These are phyloP conservation scores for Pteropus alecto DNA, from an alignment of 2,113 vertebrate species.

Conservation along the genomic window DNA sequence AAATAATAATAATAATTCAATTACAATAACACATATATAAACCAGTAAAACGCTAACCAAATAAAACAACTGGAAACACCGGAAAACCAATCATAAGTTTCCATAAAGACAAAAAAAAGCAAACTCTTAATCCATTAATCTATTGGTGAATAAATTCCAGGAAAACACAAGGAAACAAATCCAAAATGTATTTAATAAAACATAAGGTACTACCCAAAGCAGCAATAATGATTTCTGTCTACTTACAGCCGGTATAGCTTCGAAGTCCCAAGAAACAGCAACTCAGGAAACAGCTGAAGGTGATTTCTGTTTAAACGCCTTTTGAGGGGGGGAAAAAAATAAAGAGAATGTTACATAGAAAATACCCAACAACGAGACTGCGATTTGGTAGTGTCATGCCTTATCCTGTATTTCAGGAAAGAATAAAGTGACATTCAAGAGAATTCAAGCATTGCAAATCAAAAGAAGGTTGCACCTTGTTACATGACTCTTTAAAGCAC, in stretches of 20 bases:
- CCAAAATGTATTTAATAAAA: constrained; percentile 48
- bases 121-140: constrained; percentile 33
- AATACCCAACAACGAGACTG: constrained; percentile 46
- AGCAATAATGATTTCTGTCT: not conserved
- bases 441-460: constrained; percentile 49
- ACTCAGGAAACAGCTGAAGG: constrained; percentile 96
- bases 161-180: constrained; percentile 26
- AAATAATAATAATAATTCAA: not conserved
- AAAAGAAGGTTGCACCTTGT: constrained; percentile 45
- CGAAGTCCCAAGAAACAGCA: constrained; percentile 95
- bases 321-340: constrained; percentile 78
- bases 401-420: constrained; percentile 42
- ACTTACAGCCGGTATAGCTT: constrained; percentile 99
- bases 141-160: not conserved
- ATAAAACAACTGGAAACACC: not conserved
- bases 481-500: constrained; percentile 11
- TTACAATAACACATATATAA: not conserved
- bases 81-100: not conserved
- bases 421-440: constrained; percentile 41
- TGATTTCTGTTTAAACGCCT: constrained; percentile 99
- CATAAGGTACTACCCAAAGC: constrained; percentile 18
- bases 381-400: constrained; percentile 50
- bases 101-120: not conserved
- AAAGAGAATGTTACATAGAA: constrained; percentile 73
- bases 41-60: not conserved